These are phyloP conservation scores for Trachelus tabidus DNA, from an alignment of 2,888 invertebrate genomes.

Conservation along the genomic window DNA sequence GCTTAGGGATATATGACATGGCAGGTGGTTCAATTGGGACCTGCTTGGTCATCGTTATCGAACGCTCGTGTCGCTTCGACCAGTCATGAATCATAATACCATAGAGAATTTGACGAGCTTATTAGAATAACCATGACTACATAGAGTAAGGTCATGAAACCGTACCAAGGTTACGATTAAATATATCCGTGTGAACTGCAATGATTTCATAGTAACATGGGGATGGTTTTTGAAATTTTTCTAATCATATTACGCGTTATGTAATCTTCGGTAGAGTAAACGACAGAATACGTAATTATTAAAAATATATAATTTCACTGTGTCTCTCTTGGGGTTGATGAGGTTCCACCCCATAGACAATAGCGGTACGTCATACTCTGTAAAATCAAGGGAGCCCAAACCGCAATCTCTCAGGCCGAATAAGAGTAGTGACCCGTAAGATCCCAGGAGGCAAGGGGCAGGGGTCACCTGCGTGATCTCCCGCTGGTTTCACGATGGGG, in stretches of 20 bases:
- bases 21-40: neutral
- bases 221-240: neutral
- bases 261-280: neutral
- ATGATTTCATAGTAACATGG: neutral
- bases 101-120: conserved; percentile 3
- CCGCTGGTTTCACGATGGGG: conserved; percentile 1
- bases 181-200: neutral
- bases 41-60: conserved; percentile 6
- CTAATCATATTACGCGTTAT: neutral
- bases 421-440: neutral
- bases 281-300: neutral
- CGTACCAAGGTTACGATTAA: neutral
- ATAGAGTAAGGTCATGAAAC: neutral
- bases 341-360: neutral
- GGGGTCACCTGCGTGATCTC: conserved; percentile 7
- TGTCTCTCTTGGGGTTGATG: neutral
- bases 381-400: neutral
- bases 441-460: neutral
- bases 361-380: neutral
- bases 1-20: neutral
- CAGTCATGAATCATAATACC: conserved; percentile 2
- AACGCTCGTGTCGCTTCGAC: neutral
- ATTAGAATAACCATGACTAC: conserved; percentile 2
- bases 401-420: neutral
- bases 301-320: neutral